phyloP scores from a whole-genome alignment of 2,797 vertebrate species.

The Rousettus madagascariensis region DNA sequence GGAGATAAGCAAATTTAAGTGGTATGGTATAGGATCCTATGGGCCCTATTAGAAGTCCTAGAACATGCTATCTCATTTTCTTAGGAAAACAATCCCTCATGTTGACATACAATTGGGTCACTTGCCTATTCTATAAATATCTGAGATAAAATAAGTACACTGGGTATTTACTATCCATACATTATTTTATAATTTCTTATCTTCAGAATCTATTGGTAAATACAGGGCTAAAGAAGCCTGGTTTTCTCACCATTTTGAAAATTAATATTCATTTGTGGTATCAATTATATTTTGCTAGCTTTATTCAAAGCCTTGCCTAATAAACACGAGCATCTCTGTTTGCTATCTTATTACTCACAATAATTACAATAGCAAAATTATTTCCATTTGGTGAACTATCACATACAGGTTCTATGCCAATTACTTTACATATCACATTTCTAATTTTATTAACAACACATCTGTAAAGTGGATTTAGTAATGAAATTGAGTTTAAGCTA shows the following conservation, averaged over 20 bases:
- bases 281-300: background rate
- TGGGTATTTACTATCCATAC: background rate
- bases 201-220: conserved; percentile 14
- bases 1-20: background rate
- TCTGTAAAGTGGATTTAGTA: background rate
- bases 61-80: background rate
- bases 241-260: background rate
- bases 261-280: background rate
- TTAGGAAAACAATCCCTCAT: background rate
- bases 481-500: background rate
- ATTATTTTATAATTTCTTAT: background rate
- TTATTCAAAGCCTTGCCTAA: background rate
- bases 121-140: background rate
- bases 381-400: background rate
- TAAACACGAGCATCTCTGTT: background rate
- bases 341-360: background rate
- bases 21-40: background rate
- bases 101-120: background rate
- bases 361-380: background rate
- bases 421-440: background rate
- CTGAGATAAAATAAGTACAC: background rate
- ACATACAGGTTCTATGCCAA: background rate
- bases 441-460: background rate
- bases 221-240: background rate
- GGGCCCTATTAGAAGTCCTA: background rate